Evolutionary conservation across 2,888 invertebrate genomes (phyloP), one percentile per base, ranked within the genome.

Genomic region (Leistus spinibarbis): DNA sequence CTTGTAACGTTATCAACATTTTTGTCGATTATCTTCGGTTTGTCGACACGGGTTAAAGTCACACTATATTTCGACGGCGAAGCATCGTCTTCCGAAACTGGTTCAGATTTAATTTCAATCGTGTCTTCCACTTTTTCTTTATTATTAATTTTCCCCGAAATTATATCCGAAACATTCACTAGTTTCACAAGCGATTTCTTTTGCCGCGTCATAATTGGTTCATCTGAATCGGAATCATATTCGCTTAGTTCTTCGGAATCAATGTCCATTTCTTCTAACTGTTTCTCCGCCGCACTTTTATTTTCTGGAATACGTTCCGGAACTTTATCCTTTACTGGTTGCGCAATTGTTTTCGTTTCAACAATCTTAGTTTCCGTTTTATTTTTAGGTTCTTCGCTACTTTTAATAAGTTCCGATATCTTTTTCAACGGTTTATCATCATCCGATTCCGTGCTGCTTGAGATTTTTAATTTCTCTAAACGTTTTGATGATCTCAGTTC

Each of bases 71-170:
- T n/a, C 77, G 77, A 13, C 79, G 74, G 77, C 81, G 84, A 77
- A 84, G 84, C 82, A 13, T 81, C 81, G 0, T 81, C 83, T 5
- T 82, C 81, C 3, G 81, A 81, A 54, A 81, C 81, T 0, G 83
- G 82, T 79, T 85, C 84, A 70, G 81, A 83, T 79, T 85, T 85
- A 57, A 84, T 82, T 66, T 80, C 80, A 54, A 81, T 79, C 9
- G 77, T 17, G 69, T 74, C 17, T 40, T 57, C 24, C 16, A 17
- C 19, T 4, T 57, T 57, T 67, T 74, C 27, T 53, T 54, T 63
- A 23, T 56, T 24, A 24, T 62, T 68, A 20, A 69, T 56, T 69
- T 75, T 75, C 9, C 75, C 75, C 4, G 75, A 68, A 54, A 75
- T 69, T 17, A 75, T 75, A 69, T 75, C 75, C 9, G 64, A 63